phyloP scores from a whole-genome alignment of 2,113 vertebrate genomes.

The Entelurus aequoreus region DNA sequence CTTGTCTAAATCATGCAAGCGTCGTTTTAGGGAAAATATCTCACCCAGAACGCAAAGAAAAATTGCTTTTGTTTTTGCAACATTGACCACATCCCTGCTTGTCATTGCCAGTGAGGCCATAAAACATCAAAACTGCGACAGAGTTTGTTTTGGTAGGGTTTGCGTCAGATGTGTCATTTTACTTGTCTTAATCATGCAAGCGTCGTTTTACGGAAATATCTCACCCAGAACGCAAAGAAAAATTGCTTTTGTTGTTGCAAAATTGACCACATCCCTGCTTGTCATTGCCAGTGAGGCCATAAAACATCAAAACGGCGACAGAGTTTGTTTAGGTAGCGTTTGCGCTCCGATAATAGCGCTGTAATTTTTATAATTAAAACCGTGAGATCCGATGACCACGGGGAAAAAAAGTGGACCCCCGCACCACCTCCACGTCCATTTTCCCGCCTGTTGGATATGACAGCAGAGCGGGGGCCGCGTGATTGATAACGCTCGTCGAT shows the following conservation, averaged over 20 bases:
- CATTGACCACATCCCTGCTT: too few relatives aligned
- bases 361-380: slow-evolving; percentile 72
- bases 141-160: too few relatives aligned
- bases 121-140: too few relatives aligned
- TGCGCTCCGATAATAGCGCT: too few relatives aligned
- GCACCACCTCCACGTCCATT: background rate
- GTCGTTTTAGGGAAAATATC: too few relatives aligned
- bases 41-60: too few relatives aligned
- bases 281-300: background rate
- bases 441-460: slow-evolving; percentile 48
- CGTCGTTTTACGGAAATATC: background rate
- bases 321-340: background rate
- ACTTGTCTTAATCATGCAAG: too few relatives aligned
- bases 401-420: slow-evolving; percentile 46
- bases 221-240: background rate
- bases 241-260: background rate
- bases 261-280: background rate
- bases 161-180: too few relatives aligned
- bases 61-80: too few relatives aligned
- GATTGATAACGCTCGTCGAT: slow-evolving; percentile 78
- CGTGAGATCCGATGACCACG: slow-evolving; percentile 66
- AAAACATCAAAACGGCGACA: background rate
- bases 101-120: too few relatives aligned
- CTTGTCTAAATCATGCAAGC: too few relatives aligned
- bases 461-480: slow-evolving; percentile 50